phyloP scores from a whole-genome alignment of 2,797 vertebrate species.

The Molossus molossus region DNA sequence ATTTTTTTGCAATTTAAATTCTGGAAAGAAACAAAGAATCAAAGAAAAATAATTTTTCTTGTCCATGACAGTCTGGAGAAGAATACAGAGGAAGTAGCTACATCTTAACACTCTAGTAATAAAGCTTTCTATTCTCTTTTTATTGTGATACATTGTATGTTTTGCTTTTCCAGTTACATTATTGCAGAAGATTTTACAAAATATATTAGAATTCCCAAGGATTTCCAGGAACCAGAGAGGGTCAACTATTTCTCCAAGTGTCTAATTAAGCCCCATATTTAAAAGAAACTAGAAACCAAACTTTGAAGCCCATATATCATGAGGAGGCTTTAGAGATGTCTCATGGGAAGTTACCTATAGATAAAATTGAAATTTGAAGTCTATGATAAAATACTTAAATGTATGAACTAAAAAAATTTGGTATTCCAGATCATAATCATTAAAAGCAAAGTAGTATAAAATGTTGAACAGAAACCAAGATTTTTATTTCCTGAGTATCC shows the following conservation, averaged over 20 bases:
- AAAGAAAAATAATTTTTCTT: constrained; percentile 5
- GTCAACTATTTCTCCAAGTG: background rate
- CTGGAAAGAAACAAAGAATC: background rate
- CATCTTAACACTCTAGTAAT: background rate
- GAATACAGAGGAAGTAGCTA: background rate
- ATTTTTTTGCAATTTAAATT: constrained; percentile 53
- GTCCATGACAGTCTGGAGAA: background rate
- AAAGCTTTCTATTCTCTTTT: background rate
- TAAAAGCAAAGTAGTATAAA: constrained; percentile 42
- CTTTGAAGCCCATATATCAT: background rate
- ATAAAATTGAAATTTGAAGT: constrained; percentile 39
- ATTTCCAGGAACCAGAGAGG: background rate
- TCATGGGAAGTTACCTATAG: background rate
- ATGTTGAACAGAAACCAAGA: background rate
- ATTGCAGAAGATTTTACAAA: constrained; percentile 10
- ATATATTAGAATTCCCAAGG: background rate
- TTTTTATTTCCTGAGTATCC: constrained; percentile 9
- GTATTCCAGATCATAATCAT: background rate
- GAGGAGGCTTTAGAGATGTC: background rate
- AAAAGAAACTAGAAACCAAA: background rate
- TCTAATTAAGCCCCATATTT: background rate
- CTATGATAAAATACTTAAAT: background rate
- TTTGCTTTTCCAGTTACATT: background rate
- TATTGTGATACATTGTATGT: background rate
- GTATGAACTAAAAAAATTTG: background rate